phyloP scores from a whole-genome alignment of 2,888 invertebrate species.

The Drosophila acutilabella region DNA sequence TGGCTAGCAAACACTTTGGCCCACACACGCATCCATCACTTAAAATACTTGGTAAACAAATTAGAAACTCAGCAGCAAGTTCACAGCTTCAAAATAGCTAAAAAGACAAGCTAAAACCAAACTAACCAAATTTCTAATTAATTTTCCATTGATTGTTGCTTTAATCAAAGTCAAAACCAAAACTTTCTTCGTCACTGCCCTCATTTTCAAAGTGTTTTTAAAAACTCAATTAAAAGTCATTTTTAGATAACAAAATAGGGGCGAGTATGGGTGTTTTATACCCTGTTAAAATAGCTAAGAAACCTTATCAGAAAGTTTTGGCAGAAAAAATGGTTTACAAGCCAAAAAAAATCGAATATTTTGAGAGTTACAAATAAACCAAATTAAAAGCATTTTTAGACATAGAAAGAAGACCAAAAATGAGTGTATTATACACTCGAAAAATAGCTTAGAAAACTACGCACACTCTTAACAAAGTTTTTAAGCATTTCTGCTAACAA shows the following conservation, averaged over 20 bases:
- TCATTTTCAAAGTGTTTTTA: conserved; percentile 35
- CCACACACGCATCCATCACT: conserved; percentile 41
- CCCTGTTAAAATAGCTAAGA: background rate
- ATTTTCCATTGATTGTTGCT: conserved; percentile 20
- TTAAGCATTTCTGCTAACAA: too few relatives aligned
- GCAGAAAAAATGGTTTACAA: too few relatives aligned
- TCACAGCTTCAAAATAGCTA: background rate
- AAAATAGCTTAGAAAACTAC: background rate
- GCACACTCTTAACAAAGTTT: background rate
- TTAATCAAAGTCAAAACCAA: conserved; percentile 29
- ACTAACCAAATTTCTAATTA: conserved; percentile 25
- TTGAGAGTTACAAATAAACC: conserved; percentile 18
- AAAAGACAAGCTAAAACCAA: background rate
- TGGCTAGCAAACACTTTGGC: conserved; percentile 17
- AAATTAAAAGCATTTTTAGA: conserved; percentile 16
- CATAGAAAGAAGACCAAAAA: background rate
- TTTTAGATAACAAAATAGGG: conserved; percentile 11
- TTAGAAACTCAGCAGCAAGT: conserved; percentile 10
- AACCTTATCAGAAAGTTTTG: background rate
- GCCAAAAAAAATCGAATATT: background rate
- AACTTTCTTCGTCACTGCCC: conserved; percentile 21
- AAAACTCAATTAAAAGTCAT: conserved; percentile 14
- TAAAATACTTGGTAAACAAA: conserved; percentile 37
- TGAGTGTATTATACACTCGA: background rate
- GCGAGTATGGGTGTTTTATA: background rate